Percentiles rank a stretch among this genome's conserved stretches.
Evolutionary conservation across 2,113 vertebrate species (phyloP).

Genomic region (Gavia stellata): DNA sequence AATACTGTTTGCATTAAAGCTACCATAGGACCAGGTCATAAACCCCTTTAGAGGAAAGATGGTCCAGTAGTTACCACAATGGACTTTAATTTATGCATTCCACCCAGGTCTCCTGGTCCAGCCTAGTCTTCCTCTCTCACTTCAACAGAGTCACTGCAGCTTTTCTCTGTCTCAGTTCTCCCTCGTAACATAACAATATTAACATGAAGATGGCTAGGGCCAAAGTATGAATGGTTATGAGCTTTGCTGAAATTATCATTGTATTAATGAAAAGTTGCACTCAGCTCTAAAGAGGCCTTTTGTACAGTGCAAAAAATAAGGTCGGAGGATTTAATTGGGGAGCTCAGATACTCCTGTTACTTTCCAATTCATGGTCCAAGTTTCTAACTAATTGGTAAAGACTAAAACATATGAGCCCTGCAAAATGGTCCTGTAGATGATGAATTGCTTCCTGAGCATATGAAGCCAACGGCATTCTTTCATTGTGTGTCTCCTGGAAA

Average conservation of each 20-base stretch:
- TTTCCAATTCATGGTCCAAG: neutral
- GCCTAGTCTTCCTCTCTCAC: neutral
- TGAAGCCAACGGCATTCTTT: neutral
- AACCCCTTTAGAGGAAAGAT: neutral
- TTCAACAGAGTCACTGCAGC: neutral
- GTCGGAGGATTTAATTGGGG: neutral
- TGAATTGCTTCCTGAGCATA: neutral
- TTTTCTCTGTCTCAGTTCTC: neutral
- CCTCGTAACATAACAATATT: neutral
- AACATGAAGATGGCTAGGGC: neutral
- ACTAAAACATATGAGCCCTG: neutral
- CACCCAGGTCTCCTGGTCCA: neutral
- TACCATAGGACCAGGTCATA: neutral
- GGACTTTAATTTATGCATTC: neutral
- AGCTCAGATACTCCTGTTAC: neutral
- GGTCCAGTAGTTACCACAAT: neutral
- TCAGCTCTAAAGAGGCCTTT: neutral
- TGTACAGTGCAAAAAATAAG: neutral
- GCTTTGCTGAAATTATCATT: neutral
- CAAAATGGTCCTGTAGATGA: neutral
- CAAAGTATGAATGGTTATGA: fast-evolving
- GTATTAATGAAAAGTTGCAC: neutral
- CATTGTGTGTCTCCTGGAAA: neutral
- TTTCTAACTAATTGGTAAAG: neutral
- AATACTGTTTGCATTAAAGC: neutral